These are phyloP conservation scores for Megalopta genalis DNA, from an alignment of 1,140 invertebrate genomes.

Conservation along the genomic window DNA sequence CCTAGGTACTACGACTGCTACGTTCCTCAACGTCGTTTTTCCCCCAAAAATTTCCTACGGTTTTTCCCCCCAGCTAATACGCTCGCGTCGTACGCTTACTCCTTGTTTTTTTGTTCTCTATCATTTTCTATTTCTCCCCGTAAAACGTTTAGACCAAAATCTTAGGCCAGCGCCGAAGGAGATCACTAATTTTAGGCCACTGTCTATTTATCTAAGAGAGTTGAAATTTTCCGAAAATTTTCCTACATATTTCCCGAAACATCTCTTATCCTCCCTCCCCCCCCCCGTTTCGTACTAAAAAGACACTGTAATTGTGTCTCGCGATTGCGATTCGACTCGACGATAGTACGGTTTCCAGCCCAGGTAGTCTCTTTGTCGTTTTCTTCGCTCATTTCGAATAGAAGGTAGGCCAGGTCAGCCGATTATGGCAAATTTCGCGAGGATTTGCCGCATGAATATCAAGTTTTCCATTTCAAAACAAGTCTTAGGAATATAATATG, in stretches of 20 bases:
- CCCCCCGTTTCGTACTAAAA: not conserved
- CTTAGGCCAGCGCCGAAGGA: slow-evolving; percentile 61
- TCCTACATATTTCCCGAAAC: not conserved
- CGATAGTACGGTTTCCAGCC: not conserved
- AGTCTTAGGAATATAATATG: no score
- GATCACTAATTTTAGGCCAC: slow-evolving; percentile 59
- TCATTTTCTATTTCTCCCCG: slow-evolving; percentile 11
- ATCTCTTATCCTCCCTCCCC: not conserved
- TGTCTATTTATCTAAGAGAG: slow-evolving; percentile 44
- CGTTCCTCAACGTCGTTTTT: not conserved
- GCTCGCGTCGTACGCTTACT: no score
- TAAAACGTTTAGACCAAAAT: slow-evolving; percentile 57
- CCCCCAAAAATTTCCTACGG: not conserved
- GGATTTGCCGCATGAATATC: not conserved
- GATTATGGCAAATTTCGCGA: slow-evolving; percentile 40
- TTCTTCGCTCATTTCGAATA: slow-evolving; percentile 29
- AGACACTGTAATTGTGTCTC: not conserved
- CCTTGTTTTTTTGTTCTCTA: not conserved
- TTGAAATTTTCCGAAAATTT: slow-evolving; percentile 49
- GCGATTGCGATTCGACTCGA: slow-evolving; percentile 32
- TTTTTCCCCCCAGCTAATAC: not conserved
- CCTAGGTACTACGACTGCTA: slow-evolving; percentile 15
- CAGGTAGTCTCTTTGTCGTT: not conserved
- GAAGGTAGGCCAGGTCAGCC: slow-evolving; percentile 62
- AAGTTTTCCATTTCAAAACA: not conserved